Conservation (phyloP, 2,797 vertebrate genomes). For the Pyrocephalus nanus region DNA sequence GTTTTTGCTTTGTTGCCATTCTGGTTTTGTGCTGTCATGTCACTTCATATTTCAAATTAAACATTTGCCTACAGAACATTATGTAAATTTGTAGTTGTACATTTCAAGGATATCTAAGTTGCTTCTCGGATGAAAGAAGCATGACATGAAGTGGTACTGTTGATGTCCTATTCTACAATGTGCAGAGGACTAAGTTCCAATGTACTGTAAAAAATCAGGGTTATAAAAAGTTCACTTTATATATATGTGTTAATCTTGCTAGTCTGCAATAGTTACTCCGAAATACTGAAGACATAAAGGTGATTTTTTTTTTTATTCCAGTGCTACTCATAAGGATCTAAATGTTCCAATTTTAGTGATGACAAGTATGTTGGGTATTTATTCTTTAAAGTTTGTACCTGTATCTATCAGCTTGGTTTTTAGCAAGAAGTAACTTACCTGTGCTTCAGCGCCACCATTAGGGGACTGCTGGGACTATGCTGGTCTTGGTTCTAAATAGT, state of each 20-base stretch:
- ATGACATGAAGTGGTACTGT: not conserved
- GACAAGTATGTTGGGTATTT: not conserved
- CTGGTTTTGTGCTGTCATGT: not conserved
- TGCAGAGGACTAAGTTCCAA: not conserved
- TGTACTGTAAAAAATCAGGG: not conserved
- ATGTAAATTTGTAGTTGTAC: not conserved
- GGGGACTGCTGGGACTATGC: not conserved
- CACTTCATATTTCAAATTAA: not conserved
- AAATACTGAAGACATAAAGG: not conserved
- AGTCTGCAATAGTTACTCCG: not conserved
- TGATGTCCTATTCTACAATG: not conserved
- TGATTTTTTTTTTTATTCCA: not conserved
- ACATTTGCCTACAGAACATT: not conserved
- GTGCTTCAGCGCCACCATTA: constrained; percentile 45
- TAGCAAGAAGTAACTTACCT: not conserved
- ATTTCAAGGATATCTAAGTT: not conserved
- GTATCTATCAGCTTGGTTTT: not conserved
- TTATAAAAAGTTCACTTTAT: not conserved
- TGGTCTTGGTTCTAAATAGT: not conserved
- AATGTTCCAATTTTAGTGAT: not conserved
- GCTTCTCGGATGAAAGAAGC: not conserved
- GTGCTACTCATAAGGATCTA: not conserved
- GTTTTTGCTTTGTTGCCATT: not conserved
- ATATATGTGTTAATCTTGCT: not conserved
- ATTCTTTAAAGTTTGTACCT: not conserved